A percentile compares a stretch with the other conserved stretches of the same genome.
Evolutionary conservation across 2,888 invertebrate genomes (phyloP).

Genomic region (Torymus auratus): DNA sequence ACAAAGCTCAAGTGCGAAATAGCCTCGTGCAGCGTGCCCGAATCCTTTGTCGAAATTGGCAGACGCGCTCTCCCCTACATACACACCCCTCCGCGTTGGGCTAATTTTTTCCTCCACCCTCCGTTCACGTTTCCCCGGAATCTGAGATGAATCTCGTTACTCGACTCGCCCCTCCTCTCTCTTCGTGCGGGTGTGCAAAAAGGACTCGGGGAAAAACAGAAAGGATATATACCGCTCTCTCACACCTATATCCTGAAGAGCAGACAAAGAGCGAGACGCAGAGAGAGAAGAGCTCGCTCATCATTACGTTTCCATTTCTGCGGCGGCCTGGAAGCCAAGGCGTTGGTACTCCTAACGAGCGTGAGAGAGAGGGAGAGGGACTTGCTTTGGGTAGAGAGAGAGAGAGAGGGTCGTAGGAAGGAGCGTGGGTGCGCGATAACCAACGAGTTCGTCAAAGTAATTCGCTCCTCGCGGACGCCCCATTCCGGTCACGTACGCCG

Average conservation of each 20-base stretch:
- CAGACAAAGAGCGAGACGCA: background rate
- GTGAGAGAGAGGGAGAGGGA: background rate
- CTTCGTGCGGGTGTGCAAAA: background rate
- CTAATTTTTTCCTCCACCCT: background rate
- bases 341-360: constrained; percentile 31
- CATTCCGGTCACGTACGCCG: constrained; percentile 67
- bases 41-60: too few relatives aligned
- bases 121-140: constrained; percentile 1
- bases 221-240: background rate
- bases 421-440: constrained; percentile 53
- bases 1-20: too few relatives aligned
- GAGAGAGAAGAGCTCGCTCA: background rate
- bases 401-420: constrained; percentile 5
- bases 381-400: constrained; percentile 15
- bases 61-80: too few relatives aligned
- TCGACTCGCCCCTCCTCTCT: background rate
- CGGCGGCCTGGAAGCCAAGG: constrained; percentile 21
- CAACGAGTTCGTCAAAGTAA: constrained; percentile 72
- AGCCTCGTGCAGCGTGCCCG: too few relatives aligned
- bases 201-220: background rate
- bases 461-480: constrained; percentile 64
- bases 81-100: background rate
- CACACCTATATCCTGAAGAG: background rate
- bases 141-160: constrained; percentile 31
- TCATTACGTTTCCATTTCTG: constrained; percentile 55